Percentiles rank a stretch among this genome's conserved stretches.
phyloP scores from a whole-genome alignment of 2,888 invertebrate species.

The Sinelater perroti region DNA sequence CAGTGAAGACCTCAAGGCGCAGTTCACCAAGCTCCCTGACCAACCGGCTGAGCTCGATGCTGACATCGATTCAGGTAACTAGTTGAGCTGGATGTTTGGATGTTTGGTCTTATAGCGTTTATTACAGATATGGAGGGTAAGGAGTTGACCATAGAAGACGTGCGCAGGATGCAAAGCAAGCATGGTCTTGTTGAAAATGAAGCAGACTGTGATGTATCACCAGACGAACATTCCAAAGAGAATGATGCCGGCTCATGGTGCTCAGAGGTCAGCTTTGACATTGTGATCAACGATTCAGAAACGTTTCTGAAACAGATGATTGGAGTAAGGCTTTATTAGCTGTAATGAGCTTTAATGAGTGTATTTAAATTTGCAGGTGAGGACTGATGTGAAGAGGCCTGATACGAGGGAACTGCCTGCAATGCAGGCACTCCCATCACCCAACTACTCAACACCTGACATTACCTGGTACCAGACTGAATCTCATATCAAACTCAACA shows the following conservation, averaged over 20 bases:
- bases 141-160: slow-evolving; percentile 17
- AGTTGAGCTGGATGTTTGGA: no score
- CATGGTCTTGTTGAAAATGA: neutral
- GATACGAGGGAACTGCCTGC: slow-evolving; percentile 20
- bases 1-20: slow-evolving; percentile 35
- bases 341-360: neutral
- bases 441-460: slow-evolving; percentile 51
- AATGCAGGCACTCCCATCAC: slow-evolving; percentile 32
- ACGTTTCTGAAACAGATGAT: slow-evolving; percentile 35
- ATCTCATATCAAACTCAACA: slow-evolving; percentile 46
- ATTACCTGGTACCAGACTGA: slow-evolving; percentile 55
- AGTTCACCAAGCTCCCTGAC: slow-evolving; percentile 28
- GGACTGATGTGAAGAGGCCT: no score
- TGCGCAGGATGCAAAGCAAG: neutral
- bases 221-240: no score
- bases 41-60: slow-evolving; percentile 32
- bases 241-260: neutral
- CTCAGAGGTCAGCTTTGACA: slow-evolving; percentile 35
- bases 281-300: slow-evolving; percentile 30
- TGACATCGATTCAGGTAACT: neutral
- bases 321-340: slow-evolving; percentile 9
- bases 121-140: slow-evolving; percentile 6
- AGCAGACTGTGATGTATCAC: neutral
- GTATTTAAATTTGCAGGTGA: neutral
- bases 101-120: no score